Percentiles rank a stretch among this genome's conserved stretches.
phyloP scores from a whole-genome alignment of 1,140 invertebrate species.

The Neuroterus valhalla region DNA sequence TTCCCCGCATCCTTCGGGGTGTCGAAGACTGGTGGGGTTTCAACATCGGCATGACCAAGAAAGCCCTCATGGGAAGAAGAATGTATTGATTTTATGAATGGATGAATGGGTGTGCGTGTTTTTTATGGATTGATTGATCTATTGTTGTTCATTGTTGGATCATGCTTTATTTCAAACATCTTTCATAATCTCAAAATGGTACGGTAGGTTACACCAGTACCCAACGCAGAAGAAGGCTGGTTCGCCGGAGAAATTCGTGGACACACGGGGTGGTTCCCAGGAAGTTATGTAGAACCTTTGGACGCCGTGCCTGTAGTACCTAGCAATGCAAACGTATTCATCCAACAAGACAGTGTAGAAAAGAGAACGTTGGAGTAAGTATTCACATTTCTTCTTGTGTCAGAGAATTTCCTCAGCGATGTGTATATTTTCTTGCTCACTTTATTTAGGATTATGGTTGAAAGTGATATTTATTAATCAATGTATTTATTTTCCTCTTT shows the following conservation, averaged over 20 bases:
- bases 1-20: too few relatives aligned
- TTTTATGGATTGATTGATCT: too few relatives aligned
- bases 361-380: slow-evolving; percentile 75
- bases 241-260: slow-evolving; percentile 92
- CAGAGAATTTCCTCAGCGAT: too few relatives aligned
- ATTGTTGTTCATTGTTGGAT: too few relatives aligned
- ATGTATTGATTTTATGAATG: too few relatives aligned
- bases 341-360: slow-evolving; percentile 71
- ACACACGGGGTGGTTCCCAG: slow-evolving; percentile 97
- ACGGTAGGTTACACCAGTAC: slow-evolving; percentile 84
- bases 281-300: slow-evolving; percentile 94
- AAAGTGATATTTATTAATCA: slow-evolving; percentile 28
- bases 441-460: slow-evolving; percentile 1
- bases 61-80: too few relatives aligned
- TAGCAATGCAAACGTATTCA: slow-evolving; percentile 53
- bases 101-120: too few relatives aligned
- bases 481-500: too few relatives aligned
- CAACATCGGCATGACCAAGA: too few relatives aligned
- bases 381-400: slow-evolving; percentile 24
- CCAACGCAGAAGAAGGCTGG: slow-evolving; percentile 98
- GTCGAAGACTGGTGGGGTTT: too few relatives aligned
- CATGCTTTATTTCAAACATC: not conserved
- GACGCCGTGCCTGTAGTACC: slow-evolving; percentile 64
- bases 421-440: too few relatives aligned
- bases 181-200: slow-evolving; percentile 5